Evolutionary conservation across 92 coral and sea anemone species (phyloP), one percentile per base, ranked within the genome.

Genomic region (Ricordea florida): DNA sequence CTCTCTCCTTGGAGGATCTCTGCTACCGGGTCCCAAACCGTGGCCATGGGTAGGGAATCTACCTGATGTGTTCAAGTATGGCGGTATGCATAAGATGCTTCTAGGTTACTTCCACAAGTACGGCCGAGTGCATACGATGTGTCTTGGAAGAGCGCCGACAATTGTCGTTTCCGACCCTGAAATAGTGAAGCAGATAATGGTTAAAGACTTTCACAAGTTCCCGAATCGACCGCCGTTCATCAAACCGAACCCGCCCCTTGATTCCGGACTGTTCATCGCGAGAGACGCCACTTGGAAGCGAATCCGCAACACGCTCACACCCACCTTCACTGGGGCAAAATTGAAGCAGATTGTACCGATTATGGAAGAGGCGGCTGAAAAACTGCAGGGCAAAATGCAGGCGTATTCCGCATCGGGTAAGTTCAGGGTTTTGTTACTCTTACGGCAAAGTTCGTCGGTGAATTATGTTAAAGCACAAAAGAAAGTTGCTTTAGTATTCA

Each of bases 41-140:
- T 85, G 85, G 91, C 94, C 94, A 5, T 89, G 79, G 80, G 20
- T 89, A 5, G 94, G 94, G 2, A 89, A 81, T 62, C 61, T 89
- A n/a, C 74, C 43, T n/a, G 91, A 89, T 27, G 61, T 89, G 3
- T 46, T 62, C 24, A 72, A 68, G 58, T 70, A 86, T 48, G 96
- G 89, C 58, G 96, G 96, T 17, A 20, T 86, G 50, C 96, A 90
- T 13, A 87, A 81, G 32, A 76, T 82, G 88, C 43, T 86, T 2
- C 4, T 85, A 68, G 75, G 49, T 33, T 90, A 81, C 81, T 90
- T 86, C 80, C 76, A 58, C 47, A 69, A 73, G 29, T 90, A 70
- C 22, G 96, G 96, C 47, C 89, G 89, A 5, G 92, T 82, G 1
- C 82, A 86, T 64, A 90, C 66, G 82, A 64, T 86, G 66, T 86